These are phyloP conservation scores for Meteorus cinctellus DNA, from an alignment of 2,888 invertebrate genomes.

Conservation along the genomic window DNA sequence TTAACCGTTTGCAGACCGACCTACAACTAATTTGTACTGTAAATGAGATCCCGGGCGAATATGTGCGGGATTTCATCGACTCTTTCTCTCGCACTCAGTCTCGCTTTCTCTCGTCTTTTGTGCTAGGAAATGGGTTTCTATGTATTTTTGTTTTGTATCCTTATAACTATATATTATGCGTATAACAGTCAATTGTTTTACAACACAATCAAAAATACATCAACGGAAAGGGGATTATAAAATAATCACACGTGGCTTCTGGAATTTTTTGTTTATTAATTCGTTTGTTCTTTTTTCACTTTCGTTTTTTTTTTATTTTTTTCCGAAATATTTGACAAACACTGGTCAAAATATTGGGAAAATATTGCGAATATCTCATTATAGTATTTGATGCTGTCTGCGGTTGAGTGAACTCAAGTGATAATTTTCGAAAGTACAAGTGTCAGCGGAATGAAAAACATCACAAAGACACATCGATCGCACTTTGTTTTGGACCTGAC, in stretches of 20 bases:
- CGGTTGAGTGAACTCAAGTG: no score
- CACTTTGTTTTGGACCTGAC: no score
- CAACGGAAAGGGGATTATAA: background rate
- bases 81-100: no score
- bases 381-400: no score
- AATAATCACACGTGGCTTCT: background rate
- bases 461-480: no score
- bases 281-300: background rate
- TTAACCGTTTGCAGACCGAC: slow-evolving; percentile 64
- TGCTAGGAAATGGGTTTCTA: no score
- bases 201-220: background rate
- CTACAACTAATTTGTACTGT: slow-evolving; percentile 71
- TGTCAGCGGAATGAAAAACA: no score
- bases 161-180: background rate
- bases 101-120: background rate
- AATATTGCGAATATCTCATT: no score
- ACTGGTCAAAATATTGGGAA: no score
- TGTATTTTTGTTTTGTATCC: background rate
- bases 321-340: no score
- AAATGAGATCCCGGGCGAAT: slow-evolving; percentile 67
- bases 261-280: background rate
- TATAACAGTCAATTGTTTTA: background rate
- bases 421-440: no score
- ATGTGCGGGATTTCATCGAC: background rate
- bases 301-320: no score